Percentiles rank a stretch among this genome's conserved stretches.
These are phyloP conservation scores for Drosophila colorata DNA, from an alignment of 2,888 invertebrate genomes.

Conservation along the genomic window DNA sequence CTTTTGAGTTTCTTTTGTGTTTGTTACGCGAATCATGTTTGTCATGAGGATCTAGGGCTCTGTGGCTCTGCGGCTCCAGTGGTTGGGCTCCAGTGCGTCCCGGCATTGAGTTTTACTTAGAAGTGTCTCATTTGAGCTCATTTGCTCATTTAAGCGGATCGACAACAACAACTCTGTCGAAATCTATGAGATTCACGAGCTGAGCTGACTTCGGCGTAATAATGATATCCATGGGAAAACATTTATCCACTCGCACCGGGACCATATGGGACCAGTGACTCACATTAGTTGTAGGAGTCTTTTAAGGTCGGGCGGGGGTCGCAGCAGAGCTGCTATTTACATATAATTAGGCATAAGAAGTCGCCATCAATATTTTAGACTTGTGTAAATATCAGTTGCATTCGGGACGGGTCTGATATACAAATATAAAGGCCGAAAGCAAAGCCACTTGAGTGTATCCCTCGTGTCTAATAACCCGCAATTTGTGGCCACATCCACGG, in stretches of 20 bases:
- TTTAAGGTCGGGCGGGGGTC: background rate
- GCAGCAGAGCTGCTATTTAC: background rate
- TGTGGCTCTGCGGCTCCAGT: conserved; percentile 12
- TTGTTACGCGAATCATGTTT: conserved; percentile 73
- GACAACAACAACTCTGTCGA: conserved; percentile 55
- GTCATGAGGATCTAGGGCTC: conserved; percentile 33
- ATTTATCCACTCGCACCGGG: conserved; percentile 17
- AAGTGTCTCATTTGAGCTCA: conserved; percentile 57
- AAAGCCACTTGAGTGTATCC: conserved; percentile 81
- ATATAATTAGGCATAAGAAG: conserved; percentile 30
- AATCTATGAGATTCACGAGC: conserved; percentile 61
- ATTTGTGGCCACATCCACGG: conserved; percentile 66
- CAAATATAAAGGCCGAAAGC: conserved; percentile 1
- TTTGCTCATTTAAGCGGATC: conserved; percentile 73
- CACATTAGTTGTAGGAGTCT: conserved; percentile 27
- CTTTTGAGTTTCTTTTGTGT: conserved; percentile 29
- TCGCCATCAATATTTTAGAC: conserved; percentile 55
- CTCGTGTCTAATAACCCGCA: conserved; percentile 73
- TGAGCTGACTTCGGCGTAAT: conserved; percentile 46
- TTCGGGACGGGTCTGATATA: conserved; percentile 7
- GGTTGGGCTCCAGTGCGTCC: conserved; percentile 23
- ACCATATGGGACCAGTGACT: conserved; percentile 40
- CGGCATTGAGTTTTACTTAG: conserved; percentile 61
- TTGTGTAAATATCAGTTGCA: conserved; percentile 41
- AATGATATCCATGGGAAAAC: conserved; percentile 77